These are phyloP conservation scores for Ictidomys tridecemlineatus DNA, from an alignment of 2,113 vertebrate species.

Conservation along the genomic window DNA sequence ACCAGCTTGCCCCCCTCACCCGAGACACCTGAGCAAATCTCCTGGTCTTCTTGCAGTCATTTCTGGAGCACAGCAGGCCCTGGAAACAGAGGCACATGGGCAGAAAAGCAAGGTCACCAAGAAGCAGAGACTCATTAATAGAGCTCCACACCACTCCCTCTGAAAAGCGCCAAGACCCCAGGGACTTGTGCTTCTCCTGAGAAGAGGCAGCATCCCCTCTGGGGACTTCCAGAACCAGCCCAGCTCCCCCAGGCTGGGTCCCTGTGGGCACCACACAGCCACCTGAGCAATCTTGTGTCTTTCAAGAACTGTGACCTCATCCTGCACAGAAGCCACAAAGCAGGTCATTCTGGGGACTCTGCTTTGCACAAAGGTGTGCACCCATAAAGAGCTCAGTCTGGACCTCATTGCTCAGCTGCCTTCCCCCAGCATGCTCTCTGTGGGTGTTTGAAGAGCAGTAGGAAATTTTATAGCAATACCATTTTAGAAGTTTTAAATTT, in stretches of 20 bases:
- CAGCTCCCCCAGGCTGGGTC: neutral
- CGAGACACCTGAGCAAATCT: neutral
- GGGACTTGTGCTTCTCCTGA: neutral
- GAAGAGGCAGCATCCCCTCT: rapidly evolving
- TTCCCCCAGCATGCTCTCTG: neutral
- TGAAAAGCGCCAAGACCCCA: neutral
- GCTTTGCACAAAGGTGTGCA: neutral
- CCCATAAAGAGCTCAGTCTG: neutral
- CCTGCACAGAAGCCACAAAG: neutral
- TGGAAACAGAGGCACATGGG: neutral
- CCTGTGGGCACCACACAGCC: no score
- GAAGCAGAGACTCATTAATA: neutral
- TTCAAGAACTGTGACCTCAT: neutral
- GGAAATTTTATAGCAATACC: neutral
- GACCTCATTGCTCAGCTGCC: rapidly evolving
- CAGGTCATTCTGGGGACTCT: no score
- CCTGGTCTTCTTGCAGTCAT: rapidly evolving
- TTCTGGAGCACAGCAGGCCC: neutral
- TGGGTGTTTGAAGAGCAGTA: neutral
- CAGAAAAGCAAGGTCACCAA: neutral
- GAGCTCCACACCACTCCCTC: constrained; percentile 39
- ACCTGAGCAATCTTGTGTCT: neutral
- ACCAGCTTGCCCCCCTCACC: neutral
- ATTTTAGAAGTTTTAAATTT: neutral
- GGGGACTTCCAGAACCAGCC: neutral